These are phyloP conservation scores for Sphecodes monilicornis DNA, from an alignment of 2,888 invertebrate species.

Conservation along the genomic window DNA sequence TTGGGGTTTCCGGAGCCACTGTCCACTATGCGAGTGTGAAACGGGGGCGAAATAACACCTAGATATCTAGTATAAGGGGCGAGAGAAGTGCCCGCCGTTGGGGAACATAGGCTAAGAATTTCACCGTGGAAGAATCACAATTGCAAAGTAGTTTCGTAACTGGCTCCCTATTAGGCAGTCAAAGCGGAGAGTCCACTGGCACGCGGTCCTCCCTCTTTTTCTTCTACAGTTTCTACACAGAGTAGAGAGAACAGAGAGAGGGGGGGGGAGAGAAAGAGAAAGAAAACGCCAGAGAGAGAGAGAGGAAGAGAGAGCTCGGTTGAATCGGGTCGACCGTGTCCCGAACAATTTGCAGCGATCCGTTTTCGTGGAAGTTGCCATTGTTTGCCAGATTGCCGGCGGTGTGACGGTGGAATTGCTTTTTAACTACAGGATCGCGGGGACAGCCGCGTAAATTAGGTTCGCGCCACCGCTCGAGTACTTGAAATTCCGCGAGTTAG, in stretches of 20 bases:
- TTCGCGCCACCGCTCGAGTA: conserved; percentile 30
- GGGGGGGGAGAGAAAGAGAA: too few relatives aligned
- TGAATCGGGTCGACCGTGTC: conserved; percentile 25
- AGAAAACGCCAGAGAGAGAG: not conserved
- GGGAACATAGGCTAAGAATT: conserved; percentile 62
- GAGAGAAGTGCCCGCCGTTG: conserved; percentile 15
- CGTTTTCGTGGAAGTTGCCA: conserved; percentile 27
- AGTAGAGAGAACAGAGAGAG: not conserved
- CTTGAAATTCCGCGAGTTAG: conserved; percentile 53
- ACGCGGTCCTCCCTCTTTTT: conserved; percentile 14
- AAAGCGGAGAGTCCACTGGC: conserved; percentile 34
- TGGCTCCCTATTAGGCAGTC: conserved; percentile 75
- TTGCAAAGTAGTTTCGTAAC: conserved; percentile 77
- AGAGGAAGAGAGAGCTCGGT: not conserved
- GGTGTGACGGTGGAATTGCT: conserved; percentile 52
- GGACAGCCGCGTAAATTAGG: conserved; percentile 52
- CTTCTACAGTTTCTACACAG: not conserved
- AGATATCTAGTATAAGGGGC: not conserved
- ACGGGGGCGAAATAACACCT: conserved; percentile 5
- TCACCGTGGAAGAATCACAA: conserved; percentile 73
- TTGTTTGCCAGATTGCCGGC: conserved; percentile 54
- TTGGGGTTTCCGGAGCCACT: not conserved
- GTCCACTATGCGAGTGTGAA: not conserved
- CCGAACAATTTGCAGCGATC: conserved; percentile 21
- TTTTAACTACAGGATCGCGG: conserved; percentile 53